phyloP scores from a whole-genome alignment of 2,113 vertebrate species.

The human (Homo sapiens) region GRCh38 chr11:119474001-119474500 shows the following conservation, averaged over 20 bases:
- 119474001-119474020: background rate
- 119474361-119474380: fast-evolving
- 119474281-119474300: background rate
- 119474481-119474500: background rate
- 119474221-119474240: background rate
- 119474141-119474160: background rate
- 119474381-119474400: background rate
- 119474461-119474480: background rate
- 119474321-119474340: fast-evolving
- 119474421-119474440: background rate
- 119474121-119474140: background rate
- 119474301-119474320: background rate
- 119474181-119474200: background rate
- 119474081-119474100: background rate
- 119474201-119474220: background rate
- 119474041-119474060: background rate
- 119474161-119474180: background rate
- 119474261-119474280: no score
- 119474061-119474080: no score
- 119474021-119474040: background rate
- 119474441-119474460: background rate
- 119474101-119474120: background rate
- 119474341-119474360: background rate
- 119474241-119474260: background rate
- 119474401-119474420: background rate